Percentiles rank a stretch among this genome's conserved stretches.
These are phyloP conservation scores for Chiroxiphia lanceolata DNA, from an alignment of 2,797 vertebrate genomes.

Conservation along the genomic window DNA sequence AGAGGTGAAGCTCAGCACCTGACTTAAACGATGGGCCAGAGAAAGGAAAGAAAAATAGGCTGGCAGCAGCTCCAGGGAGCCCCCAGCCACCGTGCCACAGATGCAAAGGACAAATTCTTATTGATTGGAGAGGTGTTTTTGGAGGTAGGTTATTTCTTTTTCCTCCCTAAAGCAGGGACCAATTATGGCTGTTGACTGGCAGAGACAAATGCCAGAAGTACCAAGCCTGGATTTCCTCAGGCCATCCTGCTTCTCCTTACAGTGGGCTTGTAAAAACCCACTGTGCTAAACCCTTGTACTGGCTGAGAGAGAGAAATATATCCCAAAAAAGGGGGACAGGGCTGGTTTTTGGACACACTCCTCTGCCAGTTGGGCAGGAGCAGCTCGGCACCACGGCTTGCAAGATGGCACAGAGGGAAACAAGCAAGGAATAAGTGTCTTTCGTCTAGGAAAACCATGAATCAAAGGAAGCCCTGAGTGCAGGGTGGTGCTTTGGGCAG, in stretches of 20 bases:
- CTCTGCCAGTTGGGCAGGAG: background rate
- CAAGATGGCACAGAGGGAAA: background rate
- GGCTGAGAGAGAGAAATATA: background rate
- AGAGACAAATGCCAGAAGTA: slow-evolving; percentile 31
- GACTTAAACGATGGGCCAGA: slow-evolving; percentile 26
- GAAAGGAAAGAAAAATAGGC: slow-evolving; percentile 53
- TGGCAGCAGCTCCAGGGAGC: slow-evolving; percentile 34
- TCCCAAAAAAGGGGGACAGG: fast-evolving
- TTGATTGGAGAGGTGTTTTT: slow-evolving; percentile 50
- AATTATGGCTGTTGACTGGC: slow-evolving; percentile 46
- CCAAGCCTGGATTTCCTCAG: background rate
- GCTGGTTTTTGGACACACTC: background rate
- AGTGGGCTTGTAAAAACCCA: background rate
- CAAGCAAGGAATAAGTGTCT: background rate
- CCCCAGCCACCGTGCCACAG: slow-evolving; percentile 18
- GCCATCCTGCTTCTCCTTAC: background rate
- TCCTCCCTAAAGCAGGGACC: background rate
- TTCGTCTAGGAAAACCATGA: background rate
- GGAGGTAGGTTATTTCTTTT: slow-evolving; percentile 60
- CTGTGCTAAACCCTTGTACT: background rate
- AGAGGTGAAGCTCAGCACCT: slow-evolving; percentile 57
- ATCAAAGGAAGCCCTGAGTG: background rate
- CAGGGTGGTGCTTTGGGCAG: background rate
- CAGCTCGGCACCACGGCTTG: background rate
- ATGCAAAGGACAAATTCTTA: slow-evolving; percentile 55